Evolutionary conservation across 2,888 invertebrate species (phyloP).

Genomic region (Eupithecia subfuscata): DNA sequence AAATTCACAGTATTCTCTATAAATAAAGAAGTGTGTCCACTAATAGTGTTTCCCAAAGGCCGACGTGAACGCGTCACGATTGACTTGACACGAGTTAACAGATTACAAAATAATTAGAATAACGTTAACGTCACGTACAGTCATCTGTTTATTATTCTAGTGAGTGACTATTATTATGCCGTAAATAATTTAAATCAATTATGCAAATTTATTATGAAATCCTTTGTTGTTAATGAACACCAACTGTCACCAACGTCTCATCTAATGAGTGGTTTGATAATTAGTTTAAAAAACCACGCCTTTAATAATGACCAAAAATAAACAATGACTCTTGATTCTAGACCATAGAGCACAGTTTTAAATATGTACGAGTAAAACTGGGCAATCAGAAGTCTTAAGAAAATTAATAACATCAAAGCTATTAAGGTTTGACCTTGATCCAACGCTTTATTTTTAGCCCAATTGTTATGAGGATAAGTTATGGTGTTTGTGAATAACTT

Average conservation of each 20-base stretch:
- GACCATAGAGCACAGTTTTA: background rate
- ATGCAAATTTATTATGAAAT: background rate
- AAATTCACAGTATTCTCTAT: conserved; percentile 53
- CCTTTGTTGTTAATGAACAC: background rate
- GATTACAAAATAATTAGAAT: conserved; percentile 22
- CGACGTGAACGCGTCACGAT: conserved; percentile 31
- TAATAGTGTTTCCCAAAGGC: conserved; percentile 61
- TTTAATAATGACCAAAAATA: background rate
- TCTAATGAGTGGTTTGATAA: background rate
- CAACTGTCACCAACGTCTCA: background rate
- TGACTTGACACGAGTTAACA: background rate
- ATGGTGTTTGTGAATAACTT: background rate
- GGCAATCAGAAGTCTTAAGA: background rate
- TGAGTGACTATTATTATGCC: background rate
- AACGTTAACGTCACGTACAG: conserved; percentile 4
- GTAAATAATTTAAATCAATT: background rate
- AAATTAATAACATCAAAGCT: background rate
- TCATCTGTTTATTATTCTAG: conserved; percentile 3
- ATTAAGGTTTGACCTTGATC: background rate
- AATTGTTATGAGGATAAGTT: background rate
- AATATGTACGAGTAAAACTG: background rate
- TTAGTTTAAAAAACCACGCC: background rate
- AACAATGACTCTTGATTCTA: background rate
- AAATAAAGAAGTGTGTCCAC: conserved; percentile 47
- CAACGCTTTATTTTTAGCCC: background rate